Base-by-base conservation (phyloP, 2,888 invertebrate species). In the Protonemura montana region DNA sequence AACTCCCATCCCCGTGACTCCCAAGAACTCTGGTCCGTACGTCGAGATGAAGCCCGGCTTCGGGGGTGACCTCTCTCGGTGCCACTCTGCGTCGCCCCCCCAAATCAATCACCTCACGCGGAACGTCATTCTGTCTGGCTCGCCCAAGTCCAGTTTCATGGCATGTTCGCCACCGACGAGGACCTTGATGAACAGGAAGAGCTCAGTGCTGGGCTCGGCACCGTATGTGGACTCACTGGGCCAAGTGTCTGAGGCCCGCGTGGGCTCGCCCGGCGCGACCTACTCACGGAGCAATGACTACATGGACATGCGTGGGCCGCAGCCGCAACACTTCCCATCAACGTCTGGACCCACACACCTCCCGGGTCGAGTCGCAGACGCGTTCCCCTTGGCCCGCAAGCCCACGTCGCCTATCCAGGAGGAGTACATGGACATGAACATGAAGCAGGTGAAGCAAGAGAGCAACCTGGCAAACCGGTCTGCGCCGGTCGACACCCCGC, bases 21-120 rank as follows among this genome's bases (percentile, higher is more conserved):
- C 80, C 26, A 35, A 28, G 7, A 59, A 35, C 35, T 85, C 82
- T 26, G 85, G 83, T 21, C 86, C 87, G 1, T 92, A 92, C 89
- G 90, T 92, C 59, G 91, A 92, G 89, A 92, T 92, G 92, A 91
- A 90, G 89, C 92, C 92, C 76, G 91, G 91, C 27, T 88, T 89
- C 26, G 87, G 87, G 86, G 87, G 88, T 76, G 86, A 88, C 87
- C 88, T 88, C 86, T 88, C 87, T 88, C 77, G 84, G 27, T 86
- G 86, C 81, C 59, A 81, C 35, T 78, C 86, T 10, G 85, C 82
- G 35, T 87, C 88, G 83, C 88, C 88, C n/a, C 87, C 88, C 87
- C 76, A 89, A 88, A 87, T 86, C 86, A 77, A 84, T 87, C 76
- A 82, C 28, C 42, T 84, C 21, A 76, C 76, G 27, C 25, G 84